Evolutionary conservation across 2,888 invertebrate genomes (phyloP).

Genomic region (Rhodophaea formosa): DNA sequence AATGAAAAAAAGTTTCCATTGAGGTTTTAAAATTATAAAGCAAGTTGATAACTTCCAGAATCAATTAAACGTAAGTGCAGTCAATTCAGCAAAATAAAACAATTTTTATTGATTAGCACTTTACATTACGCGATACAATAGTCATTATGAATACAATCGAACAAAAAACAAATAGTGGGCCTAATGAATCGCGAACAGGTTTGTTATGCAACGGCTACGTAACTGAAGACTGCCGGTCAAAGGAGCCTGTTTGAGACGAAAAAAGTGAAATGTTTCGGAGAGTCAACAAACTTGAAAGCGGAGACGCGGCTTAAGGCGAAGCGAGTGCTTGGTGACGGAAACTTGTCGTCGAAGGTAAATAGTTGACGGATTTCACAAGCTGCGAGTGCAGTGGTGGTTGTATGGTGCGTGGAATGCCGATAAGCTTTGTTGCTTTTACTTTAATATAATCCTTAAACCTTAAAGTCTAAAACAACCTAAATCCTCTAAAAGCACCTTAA

Average conservation of each 20-base stretch:
- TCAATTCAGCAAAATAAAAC: neutral
- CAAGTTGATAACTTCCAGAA: too few relatives aligned
- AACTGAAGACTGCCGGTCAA: slow-evolving; percentile 43
- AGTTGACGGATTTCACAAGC: slow-evolving; percentile 42
- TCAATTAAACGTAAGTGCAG: neutral
- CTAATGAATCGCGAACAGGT: slow-evolving; percentile 34
- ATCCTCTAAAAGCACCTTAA: too few relatives aligned
- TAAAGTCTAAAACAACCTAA: too few relatives aligned
- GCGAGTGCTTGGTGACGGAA: slow-evolving; percentile 42
- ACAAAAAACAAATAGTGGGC: slow-evolving; percentile 24
- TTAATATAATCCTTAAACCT: neutral
- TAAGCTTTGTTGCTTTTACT: slow-evolving; percentile 30
- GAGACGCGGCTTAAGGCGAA: slow-evolving; percentile 43
- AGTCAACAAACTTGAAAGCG: slow-evolving; percentile 52
- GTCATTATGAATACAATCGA: slow-evolving; percentile 8
- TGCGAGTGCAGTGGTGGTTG: slow-evolving; percentile 30
- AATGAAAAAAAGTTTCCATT: too few relatives aligned
- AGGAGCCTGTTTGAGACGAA: slow-evolving; percentile 40
- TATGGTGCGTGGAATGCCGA: slow-evolving; percentile 23
- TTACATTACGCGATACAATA: neutral
- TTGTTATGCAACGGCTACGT: slow-evolving; percentile 43
- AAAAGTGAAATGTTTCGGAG: slow-evolving; percentile 56
- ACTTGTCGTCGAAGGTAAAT: slow-evolving; percentile 32
- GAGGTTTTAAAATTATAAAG: too few relatives aligned
- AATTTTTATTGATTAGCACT: neutral